Evolutionary conservation across 2,797 vertebrate species (phyloP).

Genomic region (Sylvia borin): DNA sequence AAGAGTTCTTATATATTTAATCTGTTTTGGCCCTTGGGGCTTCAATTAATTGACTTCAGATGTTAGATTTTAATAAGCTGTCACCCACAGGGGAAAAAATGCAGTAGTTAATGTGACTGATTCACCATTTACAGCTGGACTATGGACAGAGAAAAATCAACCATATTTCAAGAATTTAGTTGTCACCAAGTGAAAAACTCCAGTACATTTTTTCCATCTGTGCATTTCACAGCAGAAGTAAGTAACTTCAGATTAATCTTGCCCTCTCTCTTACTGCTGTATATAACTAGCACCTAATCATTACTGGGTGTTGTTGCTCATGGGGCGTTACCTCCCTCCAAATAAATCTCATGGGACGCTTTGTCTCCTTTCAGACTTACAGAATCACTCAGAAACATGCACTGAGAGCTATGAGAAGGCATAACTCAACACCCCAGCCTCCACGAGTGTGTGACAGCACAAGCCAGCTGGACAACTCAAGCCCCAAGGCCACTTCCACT

Average conservation of each 20-base stretch:
- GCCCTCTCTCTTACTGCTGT: neutral
- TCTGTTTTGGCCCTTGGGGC: neutral
- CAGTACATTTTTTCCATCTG: neutral
- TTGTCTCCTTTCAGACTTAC: neutral
- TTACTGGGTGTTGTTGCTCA: neutral
- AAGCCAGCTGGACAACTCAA: neutral
- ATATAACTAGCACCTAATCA: neutral
- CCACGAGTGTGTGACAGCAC: neutral
- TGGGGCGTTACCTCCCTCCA: neutral
- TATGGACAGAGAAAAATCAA: neutral
- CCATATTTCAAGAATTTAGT: neutral
- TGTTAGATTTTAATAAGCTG: slow-evolving; percentile 38
- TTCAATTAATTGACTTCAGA: neutral
- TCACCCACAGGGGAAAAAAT: neutral
- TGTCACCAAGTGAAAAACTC: neutral
- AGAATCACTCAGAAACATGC: neutral
- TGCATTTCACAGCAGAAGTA: neutral
- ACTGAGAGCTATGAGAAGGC: neutral
- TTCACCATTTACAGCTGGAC: neutral
- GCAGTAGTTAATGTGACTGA: neutral
- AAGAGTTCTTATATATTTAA: neutral
- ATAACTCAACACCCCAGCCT: neutral
- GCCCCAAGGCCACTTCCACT: neutral
- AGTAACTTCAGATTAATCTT: neutral
- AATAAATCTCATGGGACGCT: neutral